phyloP scores from a whole-genome alignment of 2,888 invertebrate species.

The Metellina segmentata region DNA sequence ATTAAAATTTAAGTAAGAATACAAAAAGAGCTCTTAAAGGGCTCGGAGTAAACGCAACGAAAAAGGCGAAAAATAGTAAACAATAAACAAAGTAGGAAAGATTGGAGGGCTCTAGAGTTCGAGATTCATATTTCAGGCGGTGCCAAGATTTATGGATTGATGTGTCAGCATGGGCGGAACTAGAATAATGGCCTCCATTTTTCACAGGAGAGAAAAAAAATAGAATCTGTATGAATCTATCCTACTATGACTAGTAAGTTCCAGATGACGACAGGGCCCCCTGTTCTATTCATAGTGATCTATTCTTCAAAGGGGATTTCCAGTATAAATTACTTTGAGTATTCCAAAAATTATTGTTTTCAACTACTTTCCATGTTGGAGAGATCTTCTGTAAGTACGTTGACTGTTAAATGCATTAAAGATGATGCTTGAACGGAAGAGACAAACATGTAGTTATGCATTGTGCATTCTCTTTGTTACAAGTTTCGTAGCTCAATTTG shows the following conservation, averaged over 20 bases:
- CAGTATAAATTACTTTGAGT: constrained; percentile 26
- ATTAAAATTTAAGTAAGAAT: not conserved
- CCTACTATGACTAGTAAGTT: constrained; percentile 42
- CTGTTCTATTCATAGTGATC: constrained; percentile 23
- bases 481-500: too few relatives aligned
- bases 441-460: not conserved
- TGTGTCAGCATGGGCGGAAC: constrained; percentile 58
- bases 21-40: not conserved
- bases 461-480: too few relatives aligned
- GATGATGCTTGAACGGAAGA: not conserved
- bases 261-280: constrained; percentile 19
- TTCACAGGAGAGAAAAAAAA: constrained; percentile 35
- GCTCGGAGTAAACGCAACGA: not conserved
- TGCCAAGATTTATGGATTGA: constrained; percentile 65
- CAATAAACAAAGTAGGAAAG: constrained; percentile 39
- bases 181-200: constrained; percentile 62
- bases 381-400: not conserved
- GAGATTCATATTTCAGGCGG: constrained; percentile 61
- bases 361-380: not conserved
- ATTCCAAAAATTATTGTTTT: not conserved
- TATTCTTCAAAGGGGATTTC: constrained; percentile 12
- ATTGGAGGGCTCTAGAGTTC: constrained; percentile 14
- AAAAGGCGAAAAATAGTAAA: not conserved
- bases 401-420: not conserved
- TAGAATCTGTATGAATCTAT: constrained; percentile 44